Evolutionary conservation across 2,797 vertebrate species (phyloP).

Genomic region (Esox lucius): DNA sequence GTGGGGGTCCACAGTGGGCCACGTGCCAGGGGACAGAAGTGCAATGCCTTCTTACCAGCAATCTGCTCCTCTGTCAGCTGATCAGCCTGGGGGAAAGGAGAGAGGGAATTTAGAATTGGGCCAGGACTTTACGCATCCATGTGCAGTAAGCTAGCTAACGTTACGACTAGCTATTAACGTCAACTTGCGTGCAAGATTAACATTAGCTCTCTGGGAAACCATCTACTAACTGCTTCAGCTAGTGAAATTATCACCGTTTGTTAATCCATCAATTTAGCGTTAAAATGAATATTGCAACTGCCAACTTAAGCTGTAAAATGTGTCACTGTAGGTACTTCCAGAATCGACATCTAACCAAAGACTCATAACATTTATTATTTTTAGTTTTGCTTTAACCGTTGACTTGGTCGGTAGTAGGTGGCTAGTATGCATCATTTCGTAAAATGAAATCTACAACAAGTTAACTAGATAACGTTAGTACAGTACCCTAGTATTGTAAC

Average conservation of each 20-base stretch:
- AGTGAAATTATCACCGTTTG: not conserved
- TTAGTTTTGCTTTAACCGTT: not conserved
- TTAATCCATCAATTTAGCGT: not conserved
- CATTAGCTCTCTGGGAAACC: not conserved
- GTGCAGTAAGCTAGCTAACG: not conserved
- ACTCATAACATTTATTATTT: not conserved
- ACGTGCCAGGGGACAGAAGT: slow-evolving; percentile 47
- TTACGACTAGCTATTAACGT: not conserved
- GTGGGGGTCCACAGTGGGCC: slow-evolving; percentile 61
- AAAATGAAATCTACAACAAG: too few relatives aligned
- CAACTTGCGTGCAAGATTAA: not conserved
- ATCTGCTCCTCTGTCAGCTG: slow-evolving; percentile 99
- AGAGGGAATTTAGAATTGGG: slow-evolving; percentile 13
- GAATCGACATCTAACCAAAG: not conserved
- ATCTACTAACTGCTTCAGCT: not conserved
- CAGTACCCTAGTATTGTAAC: too few relatives aligned
- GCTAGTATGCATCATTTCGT: too few relatives aligned
- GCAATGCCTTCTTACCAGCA: slow-evolving; percentile 87
- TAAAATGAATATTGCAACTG: not conserved
- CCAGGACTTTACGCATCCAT: not conserved
- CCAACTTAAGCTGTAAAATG: too few relatives aligned
- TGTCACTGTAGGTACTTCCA: not conserved
- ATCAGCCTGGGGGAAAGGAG: slow-evolving; percentile 84
- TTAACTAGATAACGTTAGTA: too few relatives aligned
- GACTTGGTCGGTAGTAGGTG: not conserved